phyloP scores from a whole-genome alignment of 1,140 invertebrate genomes.

The Parapsyche elsis region DNA sequence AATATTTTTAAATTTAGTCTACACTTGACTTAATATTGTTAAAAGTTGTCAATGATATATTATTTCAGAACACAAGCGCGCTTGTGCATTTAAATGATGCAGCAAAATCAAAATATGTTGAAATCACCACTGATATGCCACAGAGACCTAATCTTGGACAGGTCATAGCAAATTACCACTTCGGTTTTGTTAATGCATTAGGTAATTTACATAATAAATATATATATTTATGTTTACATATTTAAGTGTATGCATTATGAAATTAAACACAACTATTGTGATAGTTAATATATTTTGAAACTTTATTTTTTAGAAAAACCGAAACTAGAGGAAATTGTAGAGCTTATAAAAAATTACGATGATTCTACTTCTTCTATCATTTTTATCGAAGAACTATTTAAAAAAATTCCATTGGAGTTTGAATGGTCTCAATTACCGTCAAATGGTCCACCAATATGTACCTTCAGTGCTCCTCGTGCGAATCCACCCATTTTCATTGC shows the following conservation, averaged over 20 bases:
- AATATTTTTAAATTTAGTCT: too few relatives aligned
- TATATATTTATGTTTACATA: background rate
- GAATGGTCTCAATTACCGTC: constrained; percentile 45
- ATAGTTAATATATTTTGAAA: background rate
- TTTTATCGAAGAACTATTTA: constrained; percentile 14
- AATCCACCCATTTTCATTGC: constrained; percentile 37
- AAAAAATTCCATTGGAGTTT: background rate
- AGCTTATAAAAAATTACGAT: background rate
- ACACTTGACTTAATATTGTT: too few relatives aligned
- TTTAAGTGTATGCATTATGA: background rate
- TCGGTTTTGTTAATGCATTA: constrained; percentile 21
- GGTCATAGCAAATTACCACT: constrained; percentile 38
- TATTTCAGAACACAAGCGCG: background rate
- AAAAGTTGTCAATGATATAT: background rate
- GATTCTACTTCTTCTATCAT: background rate
- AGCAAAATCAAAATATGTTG: constrained; percentile 38
- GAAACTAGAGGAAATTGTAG: background rate
- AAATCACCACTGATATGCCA: background rate
- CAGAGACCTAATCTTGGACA: constrained; percentile 51
- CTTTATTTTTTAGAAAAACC: constrained; percentile 26
- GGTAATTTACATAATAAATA: constrained; percentile 9
- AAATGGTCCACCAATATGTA: background rate
- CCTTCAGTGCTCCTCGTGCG: constrained; percentile 54
- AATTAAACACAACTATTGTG: too few relatives aligned
- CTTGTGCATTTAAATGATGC: constrained; percentile 29